Evolutionary conservation across 2,888 invertebrate species (phyloP).

Genomic region (Drosophila koepferae): DNA sequence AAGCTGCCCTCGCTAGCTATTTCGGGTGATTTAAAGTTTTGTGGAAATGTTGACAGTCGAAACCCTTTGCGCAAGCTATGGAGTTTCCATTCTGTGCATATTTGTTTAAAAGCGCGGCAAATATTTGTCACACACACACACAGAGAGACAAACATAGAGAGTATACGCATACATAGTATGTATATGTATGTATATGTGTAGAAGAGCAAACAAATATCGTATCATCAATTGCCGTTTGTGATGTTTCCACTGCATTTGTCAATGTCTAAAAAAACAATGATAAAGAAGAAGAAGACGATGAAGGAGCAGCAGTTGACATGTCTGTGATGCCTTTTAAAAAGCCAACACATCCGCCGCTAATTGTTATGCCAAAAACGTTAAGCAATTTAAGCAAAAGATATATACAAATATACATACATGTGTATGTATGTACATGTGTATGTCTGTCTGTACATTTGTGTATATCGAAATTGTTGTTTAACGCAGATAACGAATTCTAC

Average conservation of each 20-base stretch:
- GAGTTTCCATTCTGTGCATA: slow-evolving; percentile 39
- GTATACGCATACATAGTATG: no score
- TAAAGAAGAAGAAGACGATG: slow-evolving; percentile 9
- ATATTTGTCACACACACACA: slow-evolving; percentile 60
- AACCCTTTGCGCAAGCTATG: slow-evolving; percentile 40
- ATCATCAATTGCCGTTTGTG: slow-evolving; percentile 47
- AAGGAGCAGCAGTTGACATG: slow-evolving; percentile 26
- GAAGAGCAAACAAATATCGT: slow-evolving; percentile 28
- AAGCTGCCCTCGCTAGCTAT: slow-evolving; percentile 26
- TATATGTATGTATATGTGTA: background rate
- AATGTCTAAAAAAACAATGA: slow-evolving; percentile 45
- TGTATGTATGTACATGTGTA: background rate
- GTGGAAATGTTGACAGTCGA: slow-evolving; percentile 59
- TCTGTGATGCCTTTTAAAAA: slow-evolving; percentile 30
- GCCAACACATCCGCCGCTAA: slow-evolving; percentile 52
- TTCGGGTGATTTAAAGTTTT: slow-evolving; percentile 41
- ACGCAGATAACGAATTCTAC: slow-evolving; percentile 50
- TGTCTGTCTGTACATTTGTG: slow-evolving; percentile 8
- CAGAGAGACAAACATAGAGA: background rate
- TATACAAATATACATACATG: slow-evolving; percentile 2
- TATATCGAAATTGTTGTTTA: slow-evolving; percentile 32
- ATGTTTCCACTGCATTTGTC: slow-evolving; percentile 59
- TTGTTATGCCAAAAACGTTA: slow-evolving; percentile 73
- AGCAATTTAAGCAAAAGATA: slow-evolving; percentile 34
- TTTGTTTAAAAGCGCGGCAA: slow-evolving; percentile 67